Evolutionary conservation across 2,888 invertebrate species (phyloP).

Genomic region (Brachyopa scutellaris): DNA sequence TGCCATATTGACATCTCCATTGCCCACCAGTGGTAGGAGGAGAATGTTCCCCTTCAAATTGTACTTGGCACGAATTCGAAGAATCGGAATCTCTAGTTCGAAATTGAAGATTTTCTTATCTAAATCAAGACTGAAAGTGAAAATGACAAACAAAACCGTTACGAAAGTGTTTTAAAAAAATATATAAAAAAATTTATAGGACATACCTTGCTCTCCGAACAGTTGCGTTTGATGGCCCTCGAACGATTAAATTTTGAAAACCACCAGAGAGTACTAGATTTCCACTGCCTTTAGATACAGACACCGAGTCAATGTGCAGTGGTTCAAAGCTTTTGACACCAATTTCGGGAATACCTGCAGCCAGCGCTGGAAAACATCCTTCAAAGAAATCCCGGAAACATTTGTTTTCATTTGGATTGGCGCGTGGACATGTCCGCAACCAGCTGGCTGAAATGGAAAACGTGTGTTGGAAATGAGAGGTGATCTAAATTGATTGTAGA

Average conservation of each 20-base stretch:
- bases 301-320: slow-evolving; percentile 83
- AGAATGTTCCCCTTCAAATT: slow-evolving; percentile 85
- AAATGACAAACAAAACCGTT: too few relatives aligned
- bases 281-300: slow-evolving; percentile 84
- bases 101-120: slow-evolving; percentile 83
- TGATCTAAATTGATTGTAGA: too few relatives aligned
- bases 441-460: slow-evolving; percentile 83
- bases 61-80: slow-evolving; percentile 84
- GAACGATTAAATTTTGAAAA: slow-evolving; percentile 83
- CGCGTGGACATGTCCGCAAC: slow-evolving; percentile 83
- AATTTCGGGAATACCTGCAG: slow-evolving; percentile 84
- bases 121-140: slow-evolving; percentile 83
- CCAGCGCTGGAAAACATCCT: slow-evolving; percentile 84
- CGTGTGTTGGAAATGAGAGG: too few relatives aligned
- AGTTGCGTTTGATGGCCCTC: slow-evolving; percentile 84
- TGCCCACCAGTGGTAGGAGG: slow-evolving; percentile 84
- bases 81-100: slow-evolving; percentile 83
- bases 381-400: slow-evolving; percentile 83
- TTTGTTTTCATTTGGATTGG: slow-evolving; percentile 83
- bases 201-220: slow-evolving; percentile 79
- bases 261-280: slow-evolving; percentile 83
- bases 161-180: background rate
- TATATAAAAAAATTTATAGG: background rate
- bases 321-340: slow-evolving; percentile 85
- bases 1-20: slow-evolving; percentile 83